Evolutionary conservation across 2,797 vertebrate species (phyloP).

Genomic region (Karalla daura): DNA sequence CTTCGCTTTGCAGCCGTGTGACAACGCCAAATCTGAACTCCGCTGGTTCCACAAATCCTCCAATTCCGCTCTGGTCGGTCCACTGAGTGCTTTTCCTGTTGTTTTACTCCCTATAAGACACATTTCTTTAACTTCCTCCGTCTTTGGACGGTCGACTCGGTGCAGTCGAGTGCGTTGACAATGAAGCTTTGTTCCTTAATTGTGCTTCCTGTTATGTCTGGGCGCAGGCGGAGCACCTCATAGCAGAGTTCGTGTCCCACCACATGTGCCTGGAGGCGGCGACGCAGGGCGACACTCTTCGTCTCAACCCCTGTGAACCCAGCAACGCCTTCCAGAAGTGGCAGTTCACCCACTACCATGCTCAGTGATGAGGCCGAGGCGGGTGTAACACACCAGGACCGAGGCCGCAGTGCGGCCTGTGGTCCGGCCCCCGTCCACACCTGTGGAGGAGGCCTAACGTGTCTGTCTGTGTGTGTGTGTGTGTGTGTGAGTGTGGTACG

Average conservation of each 20-base stretch:
- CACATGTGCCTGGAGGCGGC: conserved; percentile 87
- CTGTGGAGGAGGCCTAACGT: conserved; percentile 22
- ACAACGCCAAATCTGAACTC: conserved; percentile 72
- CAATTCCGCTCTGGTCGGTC: conserved; percentile 85
- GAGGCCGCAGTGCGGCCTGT: conserved; percentile 9
- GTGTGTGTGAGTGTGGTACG: too few relatives aligned
- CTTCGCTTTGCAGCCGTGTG: conserved; percentile 79
- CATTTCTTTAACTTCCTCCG: too few relatives aligned
- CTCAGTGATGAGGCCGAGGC: conserved; percentile 18
- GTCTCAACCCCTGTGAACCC: conserved; percentile 81
- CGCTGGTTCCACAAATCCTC: conserved; percentile 88
- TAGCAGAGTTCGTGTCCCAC: conserved; percentile 77
- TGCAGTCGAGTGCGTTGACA: not conserved
- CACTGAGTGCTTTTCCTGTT: not conserved
- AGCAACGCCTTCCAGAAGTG: conserved; percentile 88
- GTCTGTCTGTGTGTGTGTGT: too few relatives aligned
- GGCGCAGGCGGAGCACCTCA: conserved; percentile 87
- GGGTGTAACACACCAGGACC: not conserved
- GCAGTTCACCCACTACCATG: conserved; percentile 90
- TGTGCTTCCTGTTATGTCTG: conserved; percentile 21
- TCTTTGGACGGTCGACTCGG: too few relatives aligned
- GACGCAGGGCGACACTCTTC: conserved; percentile 59
- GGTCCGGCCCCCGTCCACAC: not conserved
- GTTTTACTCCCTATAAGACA: not conserved
- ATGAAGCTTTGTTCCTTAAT: conserved; percentile 4